These are phyloP conservation scores for Aphelinus certus DNA, from an alignment of 1,140 invertebrate genomes.

Conservation along the genomic window DNA sequence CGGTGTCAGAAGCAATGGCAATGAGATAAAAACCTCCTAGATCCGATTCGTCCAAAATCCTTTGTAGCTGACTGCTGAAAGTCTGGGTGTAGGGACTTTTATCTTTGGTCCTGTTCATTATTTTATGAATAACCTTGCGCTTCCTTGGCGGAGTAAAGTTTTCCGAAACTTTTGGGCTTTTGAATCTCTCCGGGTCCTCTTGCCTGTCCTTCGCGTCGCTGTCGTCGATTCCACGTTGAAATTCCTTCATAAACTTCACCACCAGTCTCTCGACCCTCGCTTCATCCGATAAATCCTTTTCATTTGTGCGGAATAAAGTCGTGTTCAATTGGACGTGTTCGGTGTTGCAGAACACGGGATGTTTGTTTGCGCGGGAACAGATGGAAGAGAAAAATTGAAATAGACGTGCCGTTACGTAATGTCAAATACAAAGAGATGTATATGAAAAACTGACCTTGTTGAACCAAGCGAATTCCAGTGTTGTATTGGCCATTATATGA, in stretches of 20 bases:
- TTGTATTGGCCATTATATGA: constrained; percentile 79
- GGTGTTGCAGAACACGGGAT: no score
- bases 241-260: constrained; percentile 69
- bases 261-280: constrained; percentile 69
- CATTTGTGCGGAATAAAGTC: constrained; percentile 37
- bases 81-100: background rate
- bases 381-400: no score
- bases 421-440: background rate
- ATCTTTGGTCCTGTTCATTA: constrained; percentile 32
- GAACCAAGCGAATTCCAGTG: constrained; percentile 43
- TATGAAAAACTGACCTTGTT: constrained; percentile 43
- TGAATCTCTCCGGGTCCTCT: no score
- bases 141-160: constrained; percentile 43
- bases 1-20: background rate
- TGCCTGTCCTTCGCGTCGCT: constrained; percentile 43
- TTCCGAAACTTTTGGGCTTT: constrained; percentile 38
- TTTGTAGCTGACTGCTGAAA: constrained; percentile 6
- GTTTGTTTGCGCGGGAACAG: no score
- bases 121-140: constrained; percentile 51
- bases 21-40: background rate
- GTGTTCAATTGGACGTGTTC: no score
- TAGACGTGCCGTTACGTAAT: no score
- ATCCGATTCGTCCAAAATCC: constrained; percentile 5
- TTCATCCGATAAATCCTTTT: constrained; percentile 64
- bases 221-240: constrained; percentile 67